These are phyloP conservation scores for Sitophilus oryzae DNA, from an alignment of 1,140 invertebrate genomes.

Conservation along the genomic window DNA sequence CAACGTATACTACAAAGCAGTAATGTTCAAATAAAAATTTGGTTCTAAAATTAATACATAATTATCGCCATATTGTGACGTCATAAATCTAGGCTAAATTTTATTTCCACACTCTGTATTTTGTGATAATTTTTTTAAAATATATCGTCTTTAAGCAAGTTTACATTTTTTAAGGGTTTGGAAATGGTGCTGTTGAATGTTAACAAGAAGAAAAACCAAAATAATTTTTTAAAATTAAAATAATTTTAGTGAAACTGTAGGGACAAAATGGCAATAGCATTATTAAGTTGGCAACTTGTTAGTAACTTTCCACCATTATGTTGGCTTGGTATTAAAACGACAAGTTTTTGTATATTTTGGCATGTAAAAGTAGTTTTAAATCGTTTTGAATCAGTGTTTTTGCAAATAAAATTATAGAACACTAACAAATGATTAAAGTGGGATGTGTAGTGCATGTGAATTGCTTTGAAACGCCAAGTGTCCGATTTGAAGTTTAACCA, in stretches of 20 bases:
- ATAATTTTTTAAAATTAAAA: background rate
- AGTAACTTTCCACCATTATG: slow-evolving; percentile 30
- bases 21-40: too few species aligned
- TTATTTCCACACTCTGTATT: slow-evolving; percentile 4
- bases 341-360: slow-evolving; percentile 27
- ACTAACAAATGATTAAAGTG: background rate
- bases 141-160: too few species aligned
- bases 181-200: background rate
- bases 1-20: too few species aligned
- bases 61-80: slow-evolving; percentile 8
- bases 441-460: background rate
- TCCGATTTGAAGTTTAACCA: slow-evolving; percentile 22
- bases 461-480: slow-evolving; percentile 1
- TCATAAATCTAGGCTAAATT: background rate
- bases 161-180: too few species aligned
- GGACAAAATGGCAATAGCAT: background rate
- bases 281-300: slow-evolving; percentile 13
- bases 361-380: slow-evolving; percentile 15
- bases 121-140: background rate
- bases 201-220: background rate
- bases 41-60: too few species aligned
- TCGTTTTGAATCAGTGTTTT: background rate
- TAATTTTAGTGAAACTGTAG: background rate
- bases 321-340: slow-evolving; percentile 29
- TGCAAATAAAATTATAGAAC: background rate